Evolutionary conservation across 2,797 vertebrate genomes (phyloP).

Genomic region (Nannoperca australis): DNA sequence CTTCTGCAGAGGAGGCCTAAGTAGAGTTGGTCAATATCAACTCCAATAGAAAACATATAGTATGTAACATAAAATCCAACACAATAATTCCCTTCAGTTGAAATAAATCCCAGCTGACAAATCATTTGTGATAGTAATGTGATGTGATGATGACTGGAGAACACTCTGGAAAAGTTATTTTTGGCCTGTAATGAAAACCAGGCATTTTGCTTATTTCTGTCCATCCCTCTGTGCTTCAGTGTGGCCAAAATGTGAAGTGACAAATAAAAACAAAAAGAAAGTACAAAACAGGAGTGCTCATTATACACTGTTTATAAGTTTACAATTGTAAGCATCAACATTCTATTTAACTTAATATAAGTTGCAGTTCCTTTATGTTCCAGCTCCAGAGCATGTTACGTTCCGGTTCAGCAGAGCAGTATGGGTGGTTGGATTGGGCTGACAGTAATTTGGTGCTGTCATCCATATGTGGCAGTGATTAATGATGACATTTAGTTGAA

Average conservation of each 20-base stretch:
- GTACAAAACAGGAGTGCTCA: slow-evolving; percentile 29
- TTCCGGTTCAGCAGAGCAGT: slow-evolving; percentile 12
- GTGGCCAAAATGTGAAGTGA: slow-evolving; percentile 3
- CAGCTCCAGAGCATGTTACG: not conserved
- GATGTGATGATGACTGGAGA: not conserved
- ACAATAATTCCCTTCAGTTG: slow-evolving; percentile 11
- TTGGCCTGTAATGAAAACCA: slow-evolving; percentile 10
- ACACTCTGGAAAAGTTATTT: slow-evolving; percentile 18
- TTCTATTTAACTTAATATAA: slow-evolving; percentile 62
- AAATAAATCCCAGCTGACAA: slow-evolving; percentile 34
- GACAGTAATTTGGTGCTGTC: slow-evolving; percentile 33
- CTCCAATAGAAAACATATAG: slow-evolving; percentile 33
- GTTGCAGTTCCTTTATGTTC: slow-evolving; percentile 44
- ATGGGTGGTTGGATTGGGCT: slow-evolving; percentile 5
- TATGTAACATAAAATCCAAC: slow-evolving; percentile 8
- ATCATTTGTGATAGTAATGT: slow-evolving; percentile 21
- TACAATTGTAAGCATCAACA: slow-evolving; percentile 51
- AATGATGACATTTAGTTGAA: slow-evolving; percentile 59
- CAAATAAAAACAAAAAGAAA: slow-evolving; percentile 24
- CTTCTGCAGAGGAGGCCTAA: slow-evolving; percentile 27
- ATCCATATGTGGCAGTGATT: slow-evolving; percentile 37
- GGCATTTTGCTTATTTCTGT: not conserved
- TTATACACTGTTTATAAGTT: slow-evolving; percentile 27
- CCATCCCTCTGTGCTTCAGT: slow-evolving; percentile 7
- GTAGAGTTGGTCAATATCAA: slow-evolving; percentile 15